A percentile compares a stretch with the other conserved stretches of the same genome.
Evolutionary conservation across 2,797 vertebrate genomes (phyloP).

Genomic region (Xiphophorus birchmanni): DNA sequence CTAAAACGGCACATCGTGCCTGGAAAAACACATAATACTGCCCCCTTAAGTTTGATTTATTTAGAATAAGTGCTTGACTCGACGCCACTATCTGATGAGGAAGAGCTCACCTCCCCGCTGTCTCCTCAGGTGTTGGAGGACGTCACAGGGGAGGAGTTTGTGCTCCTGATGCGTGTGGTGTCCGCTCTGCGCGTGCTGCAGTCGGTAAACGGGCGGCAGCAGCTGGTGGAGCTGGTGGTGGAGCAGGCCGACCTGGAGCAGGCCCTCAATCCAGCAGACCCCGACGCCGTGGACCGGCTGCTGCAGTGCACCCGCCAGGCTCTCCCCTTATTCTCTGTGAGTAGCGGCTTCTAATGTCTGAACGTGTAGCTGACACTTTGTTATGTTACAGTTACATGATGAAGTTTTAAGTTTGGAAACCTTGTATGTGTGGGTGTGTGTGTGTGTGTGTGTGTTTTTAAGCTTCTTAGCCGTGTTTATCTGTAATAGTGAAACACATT

Average conservation of each 20-base stretch:
- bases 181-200: slow-evolving; percentile 90
- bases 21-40: no score
- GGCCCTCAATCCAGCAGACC: slow-evolving; percentile 91
- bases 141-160: slow-evolving; percentile 97
- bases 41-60: background rate
- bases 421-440: no score
- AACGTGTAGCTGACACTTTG: background rate
- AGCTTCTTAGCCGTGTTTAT: background rate
- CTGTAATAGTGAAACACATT: background rate
- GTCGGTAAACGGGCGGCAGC: slow-evolving; percentile 95
- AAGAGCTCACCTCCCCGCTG: background rate
- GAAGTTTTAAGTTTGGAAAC: background rate
- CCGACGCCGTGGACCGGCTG: slow-evolving; percentile 93
- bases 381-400: background rate
- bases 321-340: slow-evolving; percentile 94
- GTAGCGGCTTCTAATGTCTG: slow-evolving; percentile 42
- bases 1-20: no score
- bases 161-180: slow-evolving; percentile 94
- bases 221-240: slow-evolving; percentile 94
- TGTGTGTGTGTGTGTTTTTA: background rate
- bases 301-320: slow-evolving; percentile 97
- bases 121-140: slow-evolving; percentile 91
- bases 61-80: background rate
- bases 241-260: slow-evolving; percentile 97
- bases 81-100: background rate